Evolutionary conservation across 2,797 vertebrate genomes (phyloP).

Genomic region (Crypturellus tataupa): DNA sequence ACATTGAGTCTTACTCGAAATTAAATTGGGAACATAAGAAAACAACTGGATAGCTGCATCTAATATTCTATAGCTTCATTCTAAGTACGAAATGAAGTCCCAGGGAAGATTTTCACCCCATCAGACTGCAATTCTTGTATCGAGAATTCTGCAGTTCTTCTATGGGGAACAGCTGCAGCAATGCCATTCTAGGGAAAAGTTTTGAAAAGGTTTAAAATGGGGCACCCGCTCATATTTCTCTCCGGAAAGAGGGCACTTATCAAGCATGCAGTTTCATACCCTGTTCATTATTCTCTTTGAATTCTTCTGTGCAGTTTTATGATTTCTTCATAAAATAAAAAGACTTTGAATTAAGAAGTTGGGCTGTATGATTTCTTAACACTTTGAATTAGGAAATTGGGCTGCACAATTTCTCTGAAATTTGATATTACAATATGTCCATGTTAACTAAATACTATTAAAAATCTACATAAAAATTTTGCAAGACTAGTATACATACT

Average conservation of each 20-base stretch:
- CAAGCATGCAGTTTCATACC: background rate
- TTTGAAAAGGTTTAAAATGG: background rate
- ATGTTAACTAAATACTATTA: background rate
- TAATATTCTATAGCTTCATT: background rate
- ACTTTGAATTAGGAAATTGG: accelerated
- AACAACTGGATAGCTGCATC: background rate
- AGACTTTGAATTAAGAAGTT: background rate
- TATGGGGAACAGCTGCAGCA: background rate
- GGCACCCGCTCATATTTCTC: background rate
- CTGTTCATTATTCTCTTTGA: background rate
- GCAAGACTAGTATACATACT: background rate
- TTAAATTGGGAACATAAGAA: background rate
- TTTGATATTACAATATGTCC: background rate
- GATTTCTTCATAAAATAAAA: background rate
- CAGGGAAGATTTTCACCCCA: background rate
- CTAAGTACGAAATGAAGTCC: background rate
- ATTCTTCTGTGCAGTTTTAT: background rate
- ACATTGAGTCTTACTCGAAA: background rate
- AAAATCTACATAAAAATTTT: background rate
- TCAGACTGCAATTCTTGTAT: background rate
- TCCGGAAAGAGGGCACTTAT: background rate
- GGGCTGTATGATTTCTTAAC: background rate
- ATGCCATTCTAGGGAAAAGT: background rate
- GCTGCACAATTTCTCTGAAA: background rate
- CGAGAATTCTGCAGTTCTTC: no score